A percentile compares a stretch with the other conserved stretches of the same genome.
phyloP scores from a whole-genome alignment of 2,888 invertebrate genomes.

The Heliothis peltigera region DNA sequence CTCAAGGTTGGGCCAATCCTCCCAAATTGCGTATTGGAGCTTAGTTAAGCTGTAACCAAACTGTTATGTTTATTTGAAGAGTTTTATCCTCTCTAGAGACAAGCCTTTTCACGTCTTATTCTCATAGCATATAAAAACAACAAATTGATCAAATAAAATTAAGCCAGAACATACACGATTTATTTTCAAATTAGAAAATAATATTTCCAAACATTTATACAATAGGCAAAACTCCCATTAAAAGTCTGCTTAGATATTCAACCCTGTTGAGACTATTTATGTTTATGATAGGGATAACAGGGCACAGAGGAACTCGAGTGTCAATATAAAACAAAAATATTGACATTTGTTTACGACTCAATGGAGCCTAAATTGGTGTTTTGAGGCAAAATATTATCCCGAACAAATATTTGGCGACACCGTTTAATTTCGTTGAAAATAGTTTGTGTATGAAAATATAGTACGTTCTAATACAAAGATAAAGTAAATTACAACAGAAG shows the following conservation, averaged over 20 bases:
- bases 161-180: too few species aligned
- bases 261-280: background rate
- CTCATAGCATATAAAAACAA: too few species aligned
- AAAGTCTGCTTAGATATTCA: constrained; percentile 1
- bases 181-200: too few species aligned
- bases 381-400: background rate
- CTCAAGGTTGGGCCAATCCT: constrained; percentile 17
- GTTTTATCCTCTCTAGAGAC: background rate
- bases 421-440: too few species aligned
- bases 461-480: too few species aligned
- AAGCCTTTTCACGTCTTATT: background rate
- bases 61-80: constrained; percentile 25
- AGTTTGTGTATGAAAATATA: too few species aligned
- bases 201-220: too few species aligned
- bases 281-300: background rate
- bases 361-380: background rate
- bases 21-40: constrained; percentile 15
- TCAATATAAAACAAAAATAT: background rate
- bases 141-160: too few species aligned
- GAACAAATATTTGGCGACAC: background rate
- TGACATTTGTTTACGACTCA: background rate
- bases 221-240: too few species aligned
- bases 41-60: constrained; percentile 10
- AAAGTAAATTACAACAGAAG: too few species aligned
- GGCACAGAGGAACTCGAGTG: constrained; percentile 1